Evolutionary conservation across 2,797 vertebrate genomes (phyloP).

Genomic region (Spea hammondii): DNA sequence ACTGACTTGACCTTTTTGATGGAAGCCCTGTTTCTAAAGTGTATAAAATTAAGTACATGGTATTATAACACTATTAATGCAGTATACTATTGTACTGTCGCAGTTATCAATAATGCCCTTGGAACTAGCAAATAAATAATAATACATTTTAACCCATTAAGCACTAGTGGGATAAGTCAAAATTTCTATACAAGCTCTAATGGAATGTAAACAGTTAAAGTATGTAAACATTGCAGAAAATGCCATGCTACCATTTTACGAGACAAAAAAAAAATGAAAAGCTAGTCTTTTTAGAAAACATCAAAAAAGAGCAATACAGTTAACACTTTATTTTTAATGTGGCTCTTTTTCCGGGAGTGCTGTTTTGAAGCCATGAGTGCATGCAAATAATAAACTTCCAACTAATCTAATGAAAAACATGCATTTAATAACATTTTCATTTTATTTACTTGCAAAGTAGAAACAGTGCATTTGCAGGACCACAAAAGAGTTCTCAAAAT

Average conservation of each 20-base stretch:
- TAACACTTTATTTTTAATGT: conserved; percentile 28
- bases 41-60: no score
- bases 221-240: no score
- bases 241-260: neutral
- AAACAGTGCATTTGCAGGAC: conserved; percentile 32
- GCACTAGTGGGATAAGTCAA: no score
- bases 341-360: conserved; percentile 19
- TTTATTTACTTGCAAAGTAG: conserved; percentile 65
- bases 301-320: conserved; percentile 28
- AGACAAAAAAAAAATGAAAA: conserved; percentile 21
- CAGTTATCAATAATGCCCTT: no score
- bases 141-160: no score
- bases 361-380: conserved; percentile 36
- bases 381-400: conserved; percentile 43
- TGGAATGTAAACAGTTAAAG: no score
- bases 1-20: no score
- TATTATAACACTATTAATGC: no score
- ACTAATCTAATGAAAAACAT: conserved; percentile 47
- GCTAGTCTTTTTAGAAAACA: conserved; percentile 18
- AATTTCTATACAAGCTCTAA: no score
- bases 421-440: conserved; percentile 71
- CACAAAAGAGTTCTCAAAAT: conserved; percentile 41
- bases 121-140: no score
- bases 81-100: no score
- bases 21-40: no score